phyloP scores from a whole-genome alignment of 2,888 invertebrate genomes.

The Timandra comae region DNA sequence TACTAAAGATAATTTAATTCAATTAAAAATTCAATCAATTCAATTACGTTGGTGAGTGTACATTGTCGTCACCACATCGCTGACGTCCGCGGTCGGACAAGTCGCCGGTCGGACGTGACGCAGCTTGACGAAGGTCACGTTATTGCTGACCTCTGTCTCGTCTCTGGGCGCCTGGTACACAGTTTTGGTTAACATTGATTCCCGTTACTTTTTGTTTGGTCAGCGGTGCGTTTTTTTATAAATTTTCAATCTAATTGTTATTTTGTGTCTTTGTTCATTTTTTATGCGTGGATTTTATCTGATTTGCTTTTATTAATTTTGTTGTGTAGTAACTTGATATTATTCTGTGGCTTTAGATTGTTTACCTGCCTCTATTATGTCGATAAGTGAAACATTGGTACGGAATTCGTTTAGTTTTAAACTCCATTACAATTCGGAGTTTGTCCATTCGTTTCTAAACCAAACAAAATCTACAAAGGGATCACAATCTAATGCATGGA shows the following conservation, averaged over 20 bases:
- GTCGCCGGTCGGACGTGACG: conserved; percentile 43
- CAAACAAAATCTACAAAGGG: conserved; percentile 23
- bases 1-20: no score
- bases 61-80: conserved; percentile 19
- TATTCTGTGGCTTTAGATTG: no score
- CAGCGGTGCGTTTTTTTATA: conserved; percentile 16
- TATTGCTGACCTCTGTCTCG: conserved; percentile 75
- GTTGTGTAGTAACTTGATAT: no score
- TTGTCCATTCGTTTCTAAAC: conserved; percentile 17
- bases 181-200: conserved; percentile 44
- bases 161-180: conserved; percentile 60
- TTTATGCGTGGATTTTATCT: no score
- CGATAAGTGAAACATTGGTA: no score
- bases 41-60: conserved; percentile 9
- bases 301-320: no score
- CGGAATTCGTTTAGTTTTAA: no score
- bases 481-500: conserved; percentile 55
- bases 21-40: conserved; percentile 2
- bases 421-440: no score
- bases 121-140: conserved; percentile 72
- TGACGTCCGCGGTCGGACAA: conserved; percentile 45
- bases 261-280: no score
- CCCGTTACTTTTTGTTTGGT: conserved; percentile 31
- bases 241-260: background rate
- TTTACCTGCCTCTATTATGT: no score